Percentiles rank a stretch among this genome's conserved stretches.
These are phyloP conservation scores for Aleiodes leptofemur DNA, from an alignment of 2,888 invertebrate species.

Conservation along the genomic window DNA sequence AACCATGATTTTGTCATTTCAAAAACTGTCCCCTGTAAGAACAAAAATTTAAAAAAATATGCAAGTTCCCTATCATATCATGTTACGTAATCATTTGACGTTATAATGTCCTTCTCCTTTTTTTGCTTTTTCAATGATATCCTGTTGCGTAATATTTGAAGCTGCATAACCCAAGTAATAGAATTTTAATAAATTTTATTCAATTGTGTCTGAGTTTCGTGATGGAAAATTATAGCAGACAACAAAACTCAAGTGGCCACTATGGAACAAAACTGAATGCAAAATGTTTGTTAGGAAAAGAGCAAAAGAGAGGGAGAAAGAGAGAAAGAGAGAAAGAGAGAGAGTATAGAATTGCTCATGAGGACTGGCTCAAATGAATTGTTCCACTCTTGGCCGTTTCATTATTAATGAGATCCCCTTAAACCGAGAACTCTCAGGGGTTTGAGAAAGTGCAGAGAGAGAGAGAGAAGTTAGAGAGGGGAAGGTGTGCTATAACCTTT, in stretches of 20 bases:
- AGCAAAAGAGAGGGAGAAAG: neutral
- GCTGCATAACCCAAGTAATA: too few relatives aligned
- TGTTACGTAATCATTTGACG: too few relatives aligned
- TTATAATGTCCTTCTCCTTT: too few relatives aligned
- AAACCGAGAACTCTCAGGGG: conserved; percentile 59
- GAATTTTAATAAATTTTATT: neutral
- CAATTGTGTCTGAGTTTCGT: conserved; percentile 1
- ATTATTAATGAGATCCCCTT: conserved; percentile 65
- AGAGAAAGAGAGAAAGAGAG: neutral
- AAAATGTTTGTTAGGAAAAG: neutral
- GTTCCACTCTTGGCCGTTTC: conserved; percentile 60
- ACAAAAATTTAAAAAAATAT: too few relatives aligned
- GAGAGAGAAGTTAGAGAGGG: neutral
- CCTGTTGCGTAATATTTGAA: too few relatives aligned
- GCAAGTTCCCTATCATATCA: too few relatives aligned
- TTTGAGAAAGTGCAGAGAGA: neutral
- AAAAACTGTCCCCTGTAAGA: too few relatives aligned
- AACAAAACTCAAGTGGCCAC: conserved; percentile 33
- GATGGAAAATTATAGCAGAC: conserved; percentile 10
- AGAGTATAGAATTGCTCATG: conserved; percentile 22
- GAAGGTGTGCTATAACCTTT: conserved; percentile 2
- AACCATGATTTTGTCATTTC: too few relatives aligned
- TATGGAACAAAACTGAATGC: conserved; percentile 21
- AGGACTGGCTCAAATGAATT: conserved; percentile 59
- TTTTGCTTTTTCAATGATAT: too few relatives aligned